Percentiles rank a stretch among this genome's conserved stretches.
Evolutionary conservation across 2,113 vertebrate species (phyloP).

Genomic region (Danio rerio): DNA sequence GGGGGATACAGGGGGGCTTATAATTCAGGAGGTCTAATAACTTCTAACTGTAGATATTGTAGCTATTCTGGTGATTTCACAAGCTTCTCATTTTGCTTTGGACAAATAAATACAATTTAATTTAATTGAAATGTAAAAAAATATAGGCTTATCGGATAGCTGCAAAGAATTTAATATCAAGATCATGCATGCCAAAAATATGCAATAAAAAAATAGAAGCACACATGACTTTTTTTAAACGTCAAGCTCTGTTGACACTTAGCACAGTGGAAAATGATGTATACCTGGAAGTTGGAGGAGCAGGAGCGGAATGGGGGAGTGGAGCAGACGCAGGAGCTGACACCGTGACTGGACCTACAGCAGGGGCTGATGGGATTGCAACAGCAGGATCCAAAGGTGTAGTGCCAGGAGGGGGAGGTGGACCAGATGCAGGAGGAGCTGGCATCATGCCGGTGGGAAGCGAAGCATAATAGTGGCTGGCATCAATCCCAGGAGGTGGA

Average conservation of each 20-base stretch:
- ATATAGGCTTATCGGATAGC: too few relatives aligned
- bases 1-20: too few relatives aligned
- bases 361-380: slow-evolving; percentile 70
- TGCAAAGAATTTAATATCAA: too few relatives aligned
- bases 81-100: too few relatives aligned
- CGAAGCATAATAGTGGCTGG: slow-evolving; percentile 83
- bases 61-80: too few relatives aligned
- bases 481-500: slow-evolving; percentile 89
- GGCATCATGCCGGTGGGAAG: slow-evolving; percentile 81
- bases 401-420: slow-evolving; percentile 77
- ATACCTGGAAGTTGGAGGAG: slow-evolving; percentile 65
- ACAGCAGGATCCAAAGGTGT: slow-evolving; percentile 76
- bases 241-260: background rate
- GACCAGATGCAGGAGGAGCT: slow-evolving; percentile 65
- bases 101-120: too few relatives aligned
- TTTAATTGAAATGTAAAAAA: too few relatives aligned
- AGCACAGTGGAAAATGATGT: background rate
- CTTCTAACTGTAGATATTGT: too few relatives aligned
- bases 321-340: slow-evolving; percentile 6
- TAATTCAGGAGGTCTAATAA: too few relatives aligned
- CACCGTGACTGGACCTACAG: slow-evolving; percentile 63
- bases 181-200: too few relatives aligned
- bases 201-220: background rate
- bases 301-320: slow-evolving; percentile 20
- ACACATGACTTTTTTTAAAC: background rate